Evolutionary conservation across 2,797 vertebrate species (phyloP).

Genomic region (Scomberomorus guttatus): DNA sequence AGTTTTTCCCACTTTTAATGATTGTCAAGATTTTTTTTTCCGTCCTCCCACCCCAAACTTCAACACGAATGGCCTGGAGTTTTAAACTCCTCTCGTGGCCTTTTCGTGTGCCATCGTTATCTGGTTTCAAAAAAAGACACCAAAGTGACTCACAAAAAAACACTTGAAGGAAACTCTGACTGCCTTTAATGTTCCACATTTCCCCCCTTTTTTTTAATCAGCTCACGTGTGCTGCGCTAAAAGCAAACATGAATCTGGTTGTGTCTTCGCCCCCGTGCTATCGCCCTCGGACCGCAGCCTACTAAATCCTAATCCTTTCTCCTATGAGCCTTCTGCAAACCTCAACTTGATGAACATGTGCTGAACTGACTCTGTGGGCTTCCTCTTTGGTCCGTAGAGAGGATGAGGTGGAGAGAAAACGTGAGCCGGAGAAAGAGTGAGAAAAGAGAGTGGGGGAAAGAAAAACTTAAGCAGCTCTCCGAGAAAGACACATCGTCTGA

Average conservation of each 20-base stretch:
- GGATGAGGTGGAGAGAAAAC: slow-evolving; percentile 46
- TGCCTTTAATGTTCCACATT: slow-evolving; percentile 57
- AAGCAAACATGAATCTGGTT: slow-evolving; percentile 63
- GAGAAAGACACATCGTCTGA: slow-evolving; percentile 42
- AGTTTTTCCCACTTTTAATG: slow-evolving; percentile 69
- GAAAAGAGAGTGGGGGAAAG: neutral
- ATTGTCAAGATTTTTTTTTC: slow-evolving; percentile 62
- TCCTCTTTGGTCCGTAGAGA: slow-evolving; percentile 48
- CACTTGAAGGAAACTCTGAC: slow-evolving; percentile 53
- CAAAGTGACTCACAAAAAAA: slow-evolving; percentile 70
- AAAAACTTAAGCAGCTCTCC: slow-evolving; percentile 44
- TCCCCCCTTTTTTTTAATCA: slow-evolving; percentile 63
- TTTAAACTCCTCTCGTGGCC: slow-evolving; percentile 65
- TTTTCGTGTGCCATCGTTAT: slow-evolving; percentile 71
- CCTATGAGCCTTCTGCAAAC: slow-evolving; percentile 67
- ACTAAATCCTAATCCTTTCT: slow-evolving; percentile 76
- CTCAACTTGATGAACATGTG: slow-evolving; percentile 76
- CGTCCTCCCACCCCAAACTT: slow-evolving; percentile 52
- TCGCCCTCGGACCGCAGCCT: slow-evolving; percentile 54
- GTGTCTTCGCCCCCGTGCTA: slow-evolving; percentile 42
- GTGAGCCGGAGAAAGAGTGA: slow-evolving; percentile 38
- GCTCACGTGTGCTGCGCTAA: slow-evolving; percentile 59
- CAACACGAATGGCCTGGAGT: slow-evolving; percentile 65
- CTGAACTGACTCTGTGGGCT: slow-evolving; percentile 44
- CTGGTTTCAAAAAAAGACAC: slow-evolving; percentile 64